These are phyloP conservation scores for Spatula clypeata DNA, from an alignment of 2,797 vertebrate genomes.

Conservation along the genomic window DNA sequence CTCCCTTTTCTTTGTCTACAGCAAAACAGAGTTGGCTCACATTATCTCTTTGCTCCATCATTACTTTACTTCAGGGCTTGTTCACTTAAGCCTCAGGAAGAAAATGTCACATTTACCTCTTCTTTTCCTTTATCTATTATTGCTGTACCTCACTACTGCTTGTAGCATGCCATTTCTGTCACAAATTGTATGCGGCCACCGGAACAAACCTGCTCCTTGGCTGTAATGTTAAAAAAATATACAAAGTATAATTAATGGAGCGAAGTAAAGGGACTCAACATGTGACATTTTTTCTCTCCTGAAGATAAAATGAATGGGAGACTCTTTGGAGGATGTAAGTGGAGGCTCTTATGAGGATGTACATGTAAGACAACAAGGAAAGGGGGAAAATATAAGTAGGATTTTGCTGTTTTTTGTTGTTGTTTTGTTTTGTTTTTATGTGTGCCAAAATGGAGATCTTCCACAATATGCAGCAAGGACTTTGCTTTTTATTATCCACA, in stretches of 20 bases:
- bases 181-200: not conserved
- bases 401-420: not conserved
- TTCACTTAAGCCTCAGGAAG: not conserved
- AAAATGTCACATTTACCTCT: not conserved
- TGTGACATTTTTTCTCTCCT: not conserved
- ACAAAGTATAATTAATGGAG: not conserved
- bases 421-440: not conserved
- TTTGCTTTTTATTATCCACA: not conserved
- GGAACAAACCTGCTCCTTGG: not conserved
- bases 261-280: not conserved
- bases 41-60: not conserved
- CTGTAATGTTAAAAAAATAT: not conserved
- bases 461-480: not conserved
- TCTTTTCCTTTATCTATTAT: not conserved
- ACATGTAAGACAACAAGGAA: not conserved
- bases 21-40: not conserved
- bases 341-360: not conserved
- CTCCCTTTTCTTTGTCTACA: conserved; percentile 26
- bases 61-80: not conserved
- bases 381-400: not conserved
- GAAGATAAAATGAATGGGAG: not conserved
- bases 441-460: not conserved
- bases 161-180: not conserved
- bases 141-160: not conserved
- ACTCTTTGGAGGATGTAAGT: not conserved